These are phyloP conservation scores for Lacerta bilineata DNA, from an alignment of 2,797 vertebrate genomes.

Conservation along the genomic window DNA sequence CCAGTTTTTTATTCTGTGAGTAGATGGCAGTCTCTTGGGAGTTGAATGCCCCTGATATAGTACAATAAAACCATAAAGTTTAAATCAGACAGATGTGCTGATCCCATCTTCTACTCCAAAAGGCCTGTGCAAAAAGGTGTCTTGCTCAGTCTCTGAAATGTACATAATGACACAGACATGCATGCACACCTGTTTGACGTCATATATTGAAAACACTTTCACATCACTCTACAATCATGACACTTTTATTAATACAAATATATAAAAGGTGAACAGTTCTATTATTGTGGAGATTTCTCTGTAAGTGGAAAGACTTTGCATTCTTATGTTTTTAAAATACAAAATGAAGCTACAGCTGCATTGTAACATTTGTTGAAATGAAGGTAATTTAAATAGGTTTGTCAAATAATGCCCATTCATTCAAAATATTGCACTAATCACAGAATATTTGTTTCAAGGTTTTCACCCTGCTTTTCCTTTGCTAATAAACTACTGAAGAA, in stretches of 20 bases:
- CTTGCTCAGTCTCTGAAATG: background rate
- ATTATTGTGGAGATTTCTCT: background rate
- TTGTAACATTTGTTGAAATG: background rate
- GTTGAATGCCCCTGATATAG: too few species aligned
- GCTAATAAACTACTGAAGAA: constrained; percentile 12
- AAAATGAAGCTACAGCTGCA: background rate
- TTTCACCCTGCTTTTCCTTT: constrained; percentile 9
- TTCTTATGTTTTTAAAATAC: background rate
- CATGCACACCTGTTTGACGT: background rate
- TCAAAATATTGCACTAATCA: background rate
- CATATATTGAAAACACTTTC: background rate
- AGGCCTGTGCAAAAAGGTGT: too few species aligned
- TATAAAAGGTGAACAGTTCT: background rate
- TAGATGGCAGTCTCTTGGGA: too few species aligned
- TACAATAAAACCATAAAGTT: too few species aligned
- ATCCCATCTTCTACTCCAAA: too few species aligned
- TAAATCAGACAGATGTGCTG: too few species aligned
- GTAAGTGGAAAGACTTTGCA: background rate
- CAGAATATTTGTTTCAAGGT: background rate
- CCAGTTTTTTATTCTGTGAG: too few species aligned
- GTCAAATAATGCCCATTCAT: background rate
- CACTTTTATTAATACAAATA: constrained; percentile 20
- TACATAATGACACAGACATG: background rate
- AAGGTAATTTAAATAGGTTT: background rate
- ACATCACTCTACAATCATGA: background rate